Evolutionary conservation across 1,140 invertebrate species (phyloP).

Genomic region (Macrobrachium nipponense): DNA sequence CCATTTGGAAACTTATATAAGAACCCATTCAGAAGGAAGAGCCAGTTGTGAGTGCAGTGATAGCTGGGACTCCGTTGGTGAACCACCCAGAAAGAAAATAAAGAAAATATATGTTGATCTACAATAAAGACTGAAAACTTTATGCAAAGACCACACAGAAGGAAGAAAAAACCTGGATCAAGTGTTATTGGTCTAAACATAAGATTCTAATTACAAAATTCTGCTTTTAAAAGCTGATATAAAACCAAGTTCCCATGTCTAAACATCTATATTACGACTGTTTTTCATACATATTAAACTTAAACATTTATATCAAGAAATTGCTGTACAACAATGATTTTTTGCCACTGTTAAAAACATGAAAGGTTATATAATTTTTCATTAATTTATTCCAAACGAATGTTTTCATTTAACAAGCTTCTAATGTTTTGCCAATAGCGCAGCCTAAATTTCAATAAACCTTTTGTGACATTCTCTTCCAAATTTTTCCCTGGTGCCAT

Average conservation of each 20-base stretch:
- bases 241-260: slow-evolving; percentile 14
- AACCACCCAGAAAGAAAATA: slow-evolving; percentile 3
- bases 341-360: not conserved
- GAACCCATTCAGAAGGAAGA: not conserved
- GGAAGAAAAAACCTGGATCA: not conserved
- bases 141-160: not conserved
- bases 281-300: not conserved
- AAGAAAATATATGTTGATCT: slow-evolving; percentile 16
- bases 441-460: not conserved
- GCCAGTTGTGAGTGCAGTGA: slow-evolving; percentile 16
- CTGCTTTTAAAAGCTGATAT: slow-evolving; percentile 15
- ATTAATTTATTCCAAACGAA: no score
- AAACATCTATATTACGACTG: not conserved
- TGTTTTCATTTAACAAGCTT: no score
- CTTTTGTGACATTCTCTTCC: not conserved
- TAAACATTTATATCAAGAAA: not conserved
- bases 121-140: slow-evolving; percentile 11
- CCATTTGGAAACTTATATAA: slow-evolving; percentile 15
- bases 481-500: not conserved
- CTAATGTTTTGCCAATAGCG: no score
- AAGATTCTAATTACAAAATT: slow-evolving; percentile 25
- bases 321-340: not conserved
- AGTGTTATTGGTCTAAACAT: slow-evolving; percentile 23
- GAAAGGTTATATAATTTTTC: no score
- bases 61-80: not conserved